Evolutionary conservation across 2,113 vertebrate genomes (phyloP), one percentile per base, ranked within the genome.

Genomic region (Oreochromis tanganicae): DNA sequence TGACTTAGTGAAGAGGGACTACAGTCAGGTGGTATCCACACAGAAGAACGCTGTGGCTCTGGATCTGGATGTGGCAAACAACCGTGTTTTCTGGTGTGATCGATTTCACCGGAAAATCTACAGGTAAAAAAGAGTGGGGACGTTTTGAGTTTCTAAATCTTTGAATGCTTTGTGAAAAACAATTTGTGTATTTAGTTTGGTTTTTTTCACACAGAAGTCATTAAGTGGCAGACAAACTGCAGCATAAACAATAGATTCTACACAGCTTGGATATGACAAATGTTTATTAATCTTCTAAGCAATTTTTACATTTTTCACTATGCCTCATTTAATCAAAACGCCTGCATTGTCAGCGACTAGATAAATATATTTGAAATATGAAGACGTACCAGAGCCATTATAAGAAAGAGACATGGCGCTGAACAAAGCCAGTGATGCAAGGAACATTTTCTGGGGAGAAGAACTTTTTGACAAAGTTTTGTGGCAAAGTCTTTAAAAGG

Each of bases 41-140:
- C 97, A 99, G 94, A 99, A 99, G 96, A 99, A 99, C 0, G 97
- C 98, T 0, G 98, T 99, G 91, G 98, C 99, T 0, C 96, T 99
- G 59, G 98, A 98, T 1, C 96, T 99, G 56, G 98, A 99, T 24
- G 98, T 99, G 81, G 97, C 97, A 83, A 97, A 98, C 85, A 98
- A 98, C 91, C 97, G 97, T 17, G 96, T 99, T 87, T 99, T 98
- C 88, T 99, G 99, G 99, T 99, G 98, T 85, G 99, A 99, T 90
- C 95, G 99, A 75, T 99, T 98, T 95, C 98, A 99, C 91, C 96
- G 97, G 52, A 98, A 97, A 95, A 99, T 99, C 94, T 99, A 98
- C 95, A 98, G 98, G 98, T 99, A 87, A 81, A 16, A 41, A 17
- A 52, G 11, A 1, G 3, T 12, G 5, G 54, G n/a, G 9, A 55